Evolutionary conservation across 1,140 invertebrate genomes (phyloP).

Genomic region (Leptopilina clavipes): DNA sequence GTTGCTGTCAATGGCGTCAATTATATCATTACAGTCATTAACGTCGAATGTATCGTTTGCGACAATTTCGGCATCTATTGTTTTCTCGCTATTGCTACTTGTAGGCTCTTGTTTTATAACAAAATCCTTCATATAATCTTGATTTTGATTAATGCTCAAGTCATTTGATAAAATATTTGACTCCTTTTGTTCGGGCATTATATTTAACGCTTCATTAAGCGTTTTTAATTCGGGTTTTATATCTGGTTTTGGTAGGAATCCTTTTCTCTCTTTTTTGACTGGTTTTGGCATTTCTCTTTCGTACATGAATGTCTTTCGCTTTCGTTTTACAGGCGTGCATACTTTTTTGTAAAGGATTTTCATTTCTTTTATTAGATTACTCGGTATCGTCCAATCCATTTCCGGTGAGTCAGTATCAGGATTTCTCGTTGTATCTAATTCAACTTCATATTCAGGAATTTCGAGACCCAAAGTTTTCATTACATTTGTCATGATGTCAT

Average conservation of each 20-base stretch:
- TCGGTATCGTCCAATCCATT: constrained; percentile 79
- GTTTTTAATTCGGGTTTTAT: constrained; percentile 48
- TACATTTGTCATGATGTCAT: constrained; percentile 86
- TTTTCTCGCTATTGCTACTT: background rate
- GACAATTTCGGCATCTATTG: background rate
- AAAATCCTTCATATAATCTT: background rate
- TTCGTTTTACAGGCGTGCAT: constrained; percentile 71
- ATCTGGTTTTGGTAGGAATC: constrained; percentile 60
- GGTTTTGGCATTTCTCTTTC: constrained; percentile 66
- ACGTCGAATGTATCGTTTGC: constrained; percentile 8
- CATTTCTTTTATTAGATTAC: constrained; percentile 73
- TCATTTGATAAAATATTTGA: background rate
- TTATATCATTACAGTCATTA: constrained; percentile 12
- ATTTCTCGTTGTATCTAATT: constrained; percentile 81
- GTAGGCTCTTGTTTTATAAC: constrained; percentile 7
- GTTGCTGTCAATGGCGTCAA: background rate
- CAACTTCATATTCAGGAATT: constrained; percentile 81
- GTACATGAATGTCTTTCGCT: constrained; percentile 72
- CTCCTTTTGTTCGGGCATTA: constrained; percentile 26
- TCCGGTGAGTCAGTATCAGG: constrained; percentile 63
- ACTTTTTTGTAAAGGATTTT: constrained; percentile 76
- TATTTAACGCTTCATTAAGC: constrained; percentile 24
- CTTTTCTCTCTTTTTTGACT: constrained; percentile 63
- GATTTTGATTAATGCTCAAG: background rate
- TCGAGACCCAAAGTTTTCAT: constrained; percentile 83